Conservation (phyloP, 2,113 vertebrate genomes). For the Cochlearius cochlearius region DNA sequence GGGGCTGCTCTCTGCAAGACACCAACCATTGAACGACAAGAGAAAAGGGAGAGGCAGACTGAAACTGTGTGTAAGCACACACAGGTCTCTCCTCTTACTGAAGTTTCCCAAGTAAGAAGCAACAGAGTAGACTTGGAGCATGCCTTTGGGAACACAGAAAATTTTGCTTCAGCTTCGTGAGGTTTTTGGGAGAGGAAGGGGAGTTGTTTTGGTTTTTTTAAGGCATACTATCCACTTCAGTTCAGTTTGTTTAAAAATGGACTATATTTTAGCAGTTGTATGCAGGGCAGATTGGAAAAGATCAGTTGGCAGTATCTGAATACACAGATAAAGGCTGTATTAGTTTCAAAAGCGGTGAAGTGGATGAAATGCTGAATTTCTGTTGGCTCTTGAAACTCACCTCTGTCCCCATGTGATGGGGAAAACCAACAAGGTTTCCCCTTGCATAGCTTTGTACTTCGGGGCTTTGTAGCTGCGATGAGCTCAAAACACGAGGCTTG, state of each 20-base stretch:
- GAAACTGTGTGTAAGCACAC: background rate
- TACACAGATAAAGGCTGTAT: background rate
- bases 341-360: background rate
- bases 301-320: background rate
- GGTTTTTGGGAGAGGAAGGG: background rate
- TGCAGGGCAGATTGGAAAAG: background rate
- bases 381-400: background rate
- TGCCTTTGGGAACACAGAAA: background rate
- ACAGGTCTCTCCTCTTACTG: background rate
- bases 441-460: background rate
- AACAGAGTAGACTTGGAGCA: background rate
- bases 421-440: background rate
- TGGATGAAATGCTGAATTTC: background rate
- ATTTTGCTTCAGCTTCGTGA: background rate
- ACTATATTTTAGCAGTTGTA: background rate
- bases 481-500: background rate
- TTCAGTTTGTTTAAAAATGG: background rate
- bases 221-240: background rate
- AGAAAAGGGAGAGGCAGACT: background rate
- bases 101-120: background rate
- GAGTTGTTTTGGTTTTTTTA: background rate
- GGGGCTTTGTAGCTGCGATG: background rate
- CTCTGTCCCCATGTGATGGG: background rate
- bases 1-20: background rate
- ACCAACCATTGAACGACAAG: fast-evolving